A percentile compares a stretch with the other conserved stretches of the same genome.
Conservation (phyloP, 2,797 vertebrate genomes). For the Liasis olivaceus region DNA sequence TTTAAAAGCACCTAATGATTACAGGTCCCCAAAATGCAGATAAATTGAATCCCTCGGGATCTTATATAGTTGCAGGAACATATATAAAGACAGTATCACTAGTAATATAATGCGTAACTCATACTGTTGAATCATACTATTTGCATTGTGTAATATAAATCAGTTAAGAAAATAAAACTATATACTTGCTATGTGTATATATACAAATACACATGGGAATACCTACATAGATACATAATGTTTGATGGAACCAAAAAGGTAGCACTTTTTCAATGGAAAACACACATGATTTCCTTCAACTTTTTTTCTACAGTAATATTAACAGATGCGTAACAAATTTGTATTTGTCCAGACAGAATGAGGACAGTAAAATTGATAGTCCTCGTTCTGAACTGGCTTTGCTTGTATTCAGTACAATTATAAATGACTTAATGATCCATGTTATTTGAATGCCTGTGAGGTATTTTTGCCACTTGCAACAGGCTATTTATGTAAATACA, state of each 20-base stretch:
- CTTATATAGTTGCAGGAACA: not conserved
- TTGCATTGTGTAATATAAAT: not conserved
- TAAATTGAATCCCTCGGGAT: rapidly evolving
- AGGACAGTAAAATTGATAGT: not conserved
- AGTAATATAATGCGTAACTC: not conserved
- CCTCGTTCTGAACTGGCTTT: not conserved
- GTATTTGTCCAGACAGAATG: not conserved
- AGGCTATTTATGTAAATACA: not conserved
- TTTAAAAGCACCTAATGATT: not conserved
- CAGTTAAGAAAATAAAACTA: conserved; percentile 23
- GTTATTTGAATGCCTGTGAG: not conserved
- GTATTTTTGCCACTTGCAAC: not conserved
- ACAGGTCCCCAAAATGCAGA: not conserved
- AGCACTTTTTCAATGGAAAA: not conserved
- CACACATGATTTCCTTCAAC: not conserved
- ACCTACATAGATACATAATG: not conserved
- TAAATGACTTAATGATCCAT: not conserved
- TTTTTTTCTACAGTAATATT: not conserved
- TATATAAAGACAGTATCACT: rapidly evolving
- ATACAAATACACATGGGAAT: not conserved
- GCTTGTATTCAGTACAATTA: not conserved
- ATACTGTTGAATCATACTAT: not conserved
- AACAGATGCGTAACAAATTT: not conserved
- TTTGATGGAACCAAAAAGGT: not conserved
- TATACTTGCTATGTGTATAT: not conserved